Evolutionary conservation across 1,140 invertebrate species (phyloP), one percentile per base, ranked within the genome.

Genomic region (Hylaeus anthracinus): DNA sequence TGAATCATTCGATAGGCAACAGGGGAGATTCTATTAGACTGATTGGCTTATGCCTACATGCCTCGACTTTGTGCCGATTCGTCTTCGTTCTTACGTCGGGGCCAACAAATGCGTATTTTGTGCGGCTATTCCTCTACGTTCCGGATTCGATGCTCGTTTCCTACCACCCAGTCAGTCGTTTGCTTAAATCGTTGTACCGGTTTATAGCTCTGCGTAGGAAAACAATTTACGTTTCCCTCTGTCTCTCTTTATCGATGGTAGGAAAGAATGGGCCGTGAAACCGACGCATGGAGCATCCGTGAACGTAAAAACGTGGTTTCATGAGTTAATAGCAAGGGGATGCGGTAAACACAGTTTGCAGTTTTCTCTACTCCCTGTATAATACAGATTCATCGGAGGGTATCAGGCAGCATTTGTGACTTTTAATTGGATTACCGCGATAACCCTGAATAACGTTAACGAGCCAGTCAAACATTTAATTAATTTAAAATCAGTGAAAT

Each of bases 1-100:
- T 88, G 87, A 88, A 88, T 88, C 87, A 88, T 84, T 88, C 87
- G 86, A 88, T 88, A 86, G 86, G 86, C 81, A 76, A 80, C 87
- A 65, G 75, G 86, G 86, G 86, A 88, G 82, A 88, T 86, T 88
- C 87, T 88, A 88, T 88, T 88, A 88, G 86, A 82, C 86, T 86
- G 87, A 88, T 88, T 88, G 86, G 84, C 81, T 86, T 88, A 86
- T 79, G 79, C 76, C 63, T 84, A 63, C 41, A 60, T 43, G 58
- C 71, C 67, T 88, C 73, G 79, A 72, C 84, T 78, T 26, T 72
- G 48, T 41, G 75, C 63, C 78, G 81, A 88, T 88, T 83, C 77
- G 80, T 83, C 83, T 83, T 85, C 82, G 70, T 86, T 81, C 61
- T 63, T 72, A 64, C 43, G 41, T 9, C 3, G 63, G 6, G 56